These are phyloP conservation scores for Spilogale gracilis DNA, from an alignment of 2,113 vertebrate species.

Conservation along the genomic window DNA sequence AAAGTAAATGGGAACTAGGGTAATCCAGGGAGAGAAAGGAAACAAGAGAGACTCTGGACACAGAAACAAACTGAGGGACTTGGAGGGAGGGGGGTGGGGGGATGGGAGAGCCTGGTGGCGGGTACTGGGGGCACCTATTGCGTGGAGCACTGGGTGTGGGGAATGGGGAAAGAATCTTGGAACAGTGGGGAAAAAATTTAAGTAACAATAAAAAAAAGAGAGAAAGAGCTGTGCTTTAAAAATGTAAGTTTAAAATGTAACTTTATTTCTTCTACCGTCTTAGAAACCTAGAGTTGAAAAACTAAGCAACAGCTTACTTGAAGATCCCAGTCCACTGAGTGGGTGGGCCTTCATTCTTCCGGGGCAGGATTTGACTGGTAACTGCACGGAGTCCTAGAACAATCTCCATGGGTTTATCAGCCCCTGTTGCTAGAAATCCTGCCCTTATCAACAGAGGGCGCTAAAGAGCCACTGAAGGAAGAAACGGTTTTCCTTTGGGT, in stretches of 20 bases:
- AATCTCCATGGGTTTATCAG: slow-evolving; percentile 91
- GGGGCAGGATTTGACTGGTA: slow-evolving; percentile 92
- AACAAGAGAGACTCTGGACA: too few relatives aligned
- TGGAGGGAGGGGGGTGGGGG: too few relatives aligned
- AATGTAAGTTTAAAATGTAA: slow-evolving; percentile 76
- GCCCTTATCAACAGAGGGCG: not conserved
- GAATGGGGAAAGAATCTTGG: too few relatives aligned
- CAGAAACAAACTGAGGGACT: too few relatives aligned
- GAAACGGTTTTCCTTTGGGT: not conserved
- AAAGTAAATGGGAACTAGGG: too few relatives aligned
- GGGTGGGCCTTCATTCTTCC: slow-evolving; percentile 91
- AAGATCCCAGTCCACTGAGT: slow-evolving; percentile 92
- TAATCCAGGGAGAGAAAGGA: too few relatives aligned
- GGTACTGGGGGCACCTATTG: too few relatives aligned
- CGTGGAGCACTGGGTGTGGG: too few relatives aligned
- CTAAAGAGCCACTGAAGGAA: not conserved
- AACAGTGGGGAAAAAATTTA: too few relatives aligned
- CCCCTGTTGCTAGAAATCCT: not conserved
- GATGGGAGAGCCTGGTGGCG: too few relatives aligned
- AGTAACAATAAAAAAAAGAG: too few relatives aligned
- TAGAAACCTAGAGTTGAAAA: slow-evolving; percentile 94
- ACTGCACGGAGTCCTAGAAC: slow-evolving; percentile 90
- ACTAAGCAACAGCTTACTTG: slow-evolving; percentile 93
- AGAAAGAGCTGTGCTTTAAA: slow-evolving; percentile 89
- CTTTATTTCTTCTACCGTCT: slow-evolving; percentile 95